Conservation (phyloP, 2,888 invertebrate species). For the Cecidostiba fungosa region DNA sequence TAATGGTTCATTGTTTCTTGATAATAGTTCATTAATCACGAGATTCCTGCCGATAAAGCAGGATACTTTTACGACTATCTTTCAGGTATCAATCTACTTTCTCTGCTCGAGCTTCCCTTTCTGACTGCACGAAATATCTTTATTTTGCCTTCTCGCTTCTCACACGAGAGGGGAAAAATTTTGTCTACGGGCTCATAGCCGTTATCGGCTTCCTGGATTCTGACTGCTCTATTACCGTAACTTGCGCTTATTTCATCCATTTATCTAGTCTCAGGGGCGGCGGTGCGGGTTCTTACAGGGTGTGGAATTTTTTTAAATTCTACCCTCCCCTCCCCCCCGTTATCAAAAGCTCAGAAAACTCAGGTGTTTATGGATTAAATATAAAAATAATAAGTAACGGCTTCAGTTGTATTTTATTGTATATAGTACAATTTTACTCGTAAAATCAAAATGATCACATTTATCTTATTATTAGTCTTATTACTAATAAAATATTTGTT, state of each 20-base stretch:
- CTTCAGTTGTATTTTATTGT: too few species aligned
- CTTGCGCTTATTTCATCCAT: conserved; percentile 44
- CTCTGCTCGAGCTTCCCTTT: conserved; percentile 38
- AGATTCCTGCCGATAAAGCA: conserved; percentile 56
- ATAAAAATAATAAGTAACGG: too few species aligned
- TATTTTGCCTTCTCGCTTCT: conserved; percentile 51
- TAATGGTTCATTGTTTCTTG: conserved; percentile 61
- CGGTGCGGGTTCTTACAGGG: too few species aligned
- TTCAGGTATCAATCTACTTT: conserved; percentile 63
- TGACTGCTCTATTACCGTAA: conserved; percentile 59
- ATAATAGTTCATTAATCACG: conserved; percentile 61
- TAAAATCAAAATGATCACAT: too few species aligned
- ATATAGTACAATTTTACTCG: too few species aligned
- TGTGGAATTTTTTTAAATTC: too few species aligned
- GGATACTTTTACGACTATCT: conserved; percentile 53
- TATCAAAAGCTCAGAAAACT: too few species aligned
- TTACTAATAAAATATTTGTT: too few species aligned
- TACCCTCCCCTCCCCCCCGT: too few species aligned
- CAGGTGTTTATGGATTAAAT: too few species aligned
- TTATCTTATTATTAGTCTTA: too few species aligned
- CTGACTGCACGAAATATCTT: conserved; percentile 50
- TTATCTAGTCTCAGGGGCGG: conserved; percentile 36
- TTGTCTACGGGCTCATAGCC: background rate
- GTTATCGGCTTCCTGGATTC: conserved; percentile 54
- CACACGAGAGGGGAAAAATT: conserved; percentile 17